These are phyloP conservation scores for Carterocephalus palaemon DNA, from an alignment of 2,888 invertebrate genomes.

Conservation along the genomic window DNA sequence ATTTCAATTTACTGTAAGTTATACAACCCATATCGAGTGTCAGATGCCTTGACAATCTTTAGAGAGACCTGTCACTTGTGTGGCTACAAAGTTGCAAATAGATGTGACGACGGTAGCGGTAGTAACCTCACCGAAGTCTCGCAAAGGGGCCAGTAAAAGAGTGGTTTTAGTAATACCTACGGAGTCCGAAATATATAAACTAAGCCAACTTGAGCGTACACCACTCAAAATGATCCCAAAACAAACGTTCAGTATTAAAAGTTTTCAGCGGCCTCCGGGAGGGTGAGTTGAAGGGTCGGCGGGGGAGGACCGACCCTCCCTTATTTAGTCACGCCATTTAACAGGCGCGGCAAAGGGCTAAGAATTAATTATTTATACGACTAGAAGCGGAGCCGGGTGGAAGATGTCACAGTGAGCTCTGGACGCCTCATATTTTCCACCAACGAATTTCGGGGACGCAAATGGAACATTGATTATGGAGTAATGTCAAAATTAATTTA, in stretches of 20 bases:
- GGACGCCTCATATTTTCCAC: conserved; percentile 38
- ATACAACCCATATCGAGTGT: too few species aligned
- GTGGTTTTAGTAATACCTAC: neutral
- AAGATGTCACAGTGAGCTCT: conserved; percentile 41
- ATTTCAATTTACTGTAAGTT: too few species aligned
- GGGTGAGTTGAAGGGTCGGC: conserved; percentile 35
- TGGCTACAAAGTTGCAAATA: too few species aligned
- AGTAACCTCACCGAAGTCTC: too few species aligned
- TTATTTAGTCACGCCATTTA: conserved; percentile 76
- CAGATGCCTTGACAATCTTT: too few species aligned
- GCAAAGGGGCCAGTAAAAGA: too few species aligned
- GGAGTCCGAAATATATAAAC: conserved; percentile 10
- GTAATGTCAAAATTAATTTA: conserved; percentile 7
- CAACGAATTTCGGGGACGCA: conserved; percentile 30
- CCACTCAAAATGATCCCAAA: conserved; percentile 51
- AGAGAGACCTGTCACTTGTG: too few species aligned
- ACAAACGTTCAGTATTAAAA: conserved; percentile 62
- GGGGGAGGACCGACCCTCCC: conserved; percentile 48
- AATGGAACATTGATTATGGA: conserved; percentile 28
- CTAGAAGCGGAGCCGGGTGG: conserved; percentile 41
- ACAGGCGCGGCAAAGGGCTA: conserved; percentile 68
- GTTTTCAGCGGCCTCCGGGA: conserved; percentile 43
- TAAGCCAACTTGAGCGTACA: conserved; percentile 26
- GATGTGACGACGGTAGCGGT: too few species aligned
- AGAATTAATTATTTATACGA: conserved; percentile 60